A percentile compares a stretch with the other conserved stretches of the same genome.
Conservation (phyloP, 2,113 vertebrate species). For the Xiphophorus maculatus region DNA sequence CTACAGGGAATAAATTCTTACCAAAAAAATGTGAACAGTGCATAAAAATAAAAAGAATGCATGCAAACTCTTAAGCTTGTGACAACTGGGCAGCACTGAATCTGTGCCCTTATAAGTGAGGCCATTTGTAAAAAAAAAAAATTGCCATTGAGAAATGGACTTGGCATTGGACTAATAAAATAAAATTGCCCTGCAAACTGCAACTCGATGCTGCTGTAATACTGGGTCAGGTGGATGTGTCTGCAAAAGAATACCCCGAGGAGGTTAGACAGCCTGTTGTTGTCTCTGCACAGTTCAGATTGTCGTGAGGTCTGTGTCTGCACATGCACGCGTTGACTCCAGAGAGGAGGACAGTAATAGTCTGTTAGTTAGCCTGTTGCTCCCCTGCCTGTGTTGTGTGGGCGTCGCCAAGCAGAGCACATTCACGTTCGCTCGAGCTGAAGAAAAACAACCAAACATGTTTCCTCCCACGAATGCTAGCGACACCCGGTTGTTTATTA, state of each 20-base stretch:
- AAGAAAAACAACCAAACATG: constrained; percentile 62
- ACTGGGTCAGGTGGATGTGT: constrained; percentile 23
- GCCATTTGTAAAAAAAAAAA: constrained; percentile 34
- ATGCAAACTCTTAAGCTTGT: background rate
- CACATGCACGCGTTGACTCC: constrained; percentile 19
- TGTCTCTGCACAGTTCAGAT: constrained; percentile 36
- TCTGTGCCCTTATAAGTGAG: background rate
- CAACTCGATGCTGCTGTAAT: constrained; percentile 24
- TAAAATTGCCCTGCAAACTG: constrained; percentile 6
- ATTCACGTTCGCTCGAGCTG: constrained; percentile 12
- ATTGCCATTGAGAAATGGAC: constrained; percentile 49
- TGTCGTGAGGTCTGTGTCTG: constrained; percentile 35
- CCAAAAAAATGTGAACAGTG: background rate
- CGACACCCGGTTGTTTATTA: constrained; percentile 37
- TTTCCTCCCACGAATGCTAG: constrained; percentile 42
- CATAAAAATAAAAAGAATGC: background rate
- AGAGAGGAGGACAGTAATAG: constrained; percentile 58
- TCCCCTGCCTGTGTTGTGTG: constrained; percentile 53
- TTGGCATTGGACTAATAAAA: constrained; percentile 28
- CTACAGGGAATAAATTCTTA: background rate
- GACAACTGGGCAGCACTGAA: background rate
- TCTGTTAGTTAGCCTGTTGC: constrained; percentile 69
- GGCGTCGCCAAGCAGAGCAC: constrained; percentile 37
- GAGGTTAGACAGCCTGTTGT: constrained; percentile 26
- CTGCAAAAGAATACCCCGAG: constrained; percentile 29